These are phyloP conservation scores for Ctenopoma multispine DNA, from an alignment of 2,797 vertebrate species.

Conservation along the genomic window DNA sequence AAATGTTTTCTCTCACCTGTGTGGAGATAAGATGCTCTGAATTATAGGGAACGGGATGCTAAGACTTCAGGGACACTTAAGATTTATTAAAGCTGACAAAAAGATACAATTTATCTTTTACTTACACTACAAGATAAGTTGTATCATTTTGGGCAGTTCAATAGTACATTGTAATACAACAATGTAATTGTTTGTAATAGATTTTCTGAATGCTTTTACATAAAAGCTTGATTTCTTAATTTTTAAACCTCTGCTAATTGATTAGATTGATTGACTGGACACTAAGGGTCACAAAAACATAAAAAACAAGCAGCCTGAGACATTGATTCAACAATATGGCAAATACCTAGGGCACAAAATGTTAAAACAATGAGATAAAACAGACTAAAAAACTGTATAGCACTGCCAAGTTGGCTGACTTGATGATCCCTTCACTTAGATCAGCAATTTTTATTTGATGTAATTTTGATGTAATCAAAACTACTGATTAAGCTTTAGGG, in stretches of 20 bases:
- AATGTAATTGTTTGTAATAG: constrained; percentile 2
- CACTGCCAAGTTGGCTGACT: not conserved
- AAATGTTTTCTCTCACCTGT: constrained; percentile 26
- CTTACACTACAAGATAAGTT: not conserved
- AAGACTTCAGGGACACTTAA: constrained; percentile 12
- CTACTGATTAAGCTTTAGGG: constrained; percentile 11
- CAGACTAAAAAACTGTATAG: not conserved
- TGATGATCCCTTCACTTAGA: not conserved
- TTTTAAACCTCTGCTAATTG: constrained; percentile 43
- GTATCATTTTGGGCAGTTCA: not conserved
- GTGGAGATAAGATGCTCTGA: constrained; percentile 27
- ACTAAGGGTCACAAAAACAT: constrained; percentile 26
- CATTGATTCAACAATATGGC: not conserved
- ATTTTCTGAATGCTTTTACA: constrained; percentile 31
- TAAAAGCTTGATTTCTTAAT: constrained; percentile 21
- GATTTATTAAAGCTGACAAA: constrained; percentile 28
- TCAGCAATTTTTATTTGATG: constrained; percentile 5
- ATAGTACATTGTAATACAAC: constrained; percentile 5
- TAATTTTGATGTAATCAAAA: constrained; percentile 3
- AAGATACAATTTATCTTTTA: not conserved
- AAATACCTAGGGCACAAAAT: not conserved
- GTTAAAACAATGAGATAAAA: no score
- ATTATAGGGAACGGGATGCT: constrained; percentile 4
- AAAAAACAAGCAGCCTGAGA: constrained; percentile 12
- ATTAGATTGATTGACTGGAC: constrained; percentile 16